Evolutionary conservation across 2,113 vertebrate species (phyloP).

Genomic region (Nerophis lumbriciformis): DNA sequence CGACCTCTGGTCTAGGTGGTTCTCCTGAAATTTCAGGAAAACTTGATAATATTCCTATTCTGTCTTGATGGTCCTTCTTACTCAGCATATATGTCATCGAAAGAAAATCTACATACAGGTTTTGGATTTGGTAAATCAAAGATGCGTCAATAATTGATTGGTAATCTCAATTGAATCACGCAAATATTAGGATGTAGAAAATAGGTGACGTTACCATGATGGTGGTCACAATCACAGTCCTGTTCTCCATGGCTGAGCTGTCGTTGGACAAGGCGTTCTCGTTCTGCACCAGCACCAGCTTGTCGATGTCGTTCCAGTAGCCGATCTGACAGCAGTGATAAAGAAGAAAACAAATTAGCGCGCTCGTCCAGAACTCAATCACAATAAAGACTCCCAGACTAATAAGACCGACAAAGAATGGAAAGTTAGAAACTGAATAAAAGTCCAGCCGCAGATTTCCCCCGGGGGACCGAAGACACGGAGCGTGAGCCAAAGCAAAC

Average conservation of each 20-base stretch:
- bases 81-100: too few relatives aligned
- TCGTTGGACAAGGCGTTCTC: slow-evolving; percentile 87
- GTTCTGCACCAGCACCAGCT: slow-evolving; percentile 92
- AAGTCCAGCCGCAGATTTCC: slow-evolving; percentile 51
- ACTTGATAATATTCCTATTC: too few relatives aligned
- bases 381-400: slow-evolving; percentile 6
- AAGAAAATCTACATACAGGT: too few relatives aligned
- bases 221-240: slow-evolving; percentile 94
- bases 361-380: slow-evolving; percentile 1
- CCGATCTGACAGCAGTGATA: slow-evolving; percentile 73
- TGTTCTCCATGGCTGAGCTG: slow-evolving; percentile 87
- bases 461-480: slow-evolving; percentile 40
- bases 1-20: too few relatives aligned
- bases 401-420: neutral
- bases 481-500: slow-evolving; percentile 29
- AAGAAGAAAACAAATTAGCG: slow-evolving; percentile 7
- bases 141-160: too few relatives aligned
- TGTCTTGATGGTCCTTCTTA: too few relatives aligned
- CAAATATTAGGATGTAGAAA: slow-evolving; percentile 1
- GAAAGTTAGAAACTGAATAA: slow-evolving; percentile 15
- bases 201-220: slow-evolving; percentile 87
- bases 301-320: slow-evolving; percentile 98
- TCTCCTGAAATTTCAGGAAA: too few relatives aligned
- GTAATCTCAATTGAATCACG: neutral
- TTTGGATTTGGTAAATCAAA: too few relatives aligned